Percentiles rank a stretch among this genome's conserved stretches.
phyloP scores from a whole-genome alignment of 2,797 vertebrate species.

The Salarias fasciatus region DNA sequence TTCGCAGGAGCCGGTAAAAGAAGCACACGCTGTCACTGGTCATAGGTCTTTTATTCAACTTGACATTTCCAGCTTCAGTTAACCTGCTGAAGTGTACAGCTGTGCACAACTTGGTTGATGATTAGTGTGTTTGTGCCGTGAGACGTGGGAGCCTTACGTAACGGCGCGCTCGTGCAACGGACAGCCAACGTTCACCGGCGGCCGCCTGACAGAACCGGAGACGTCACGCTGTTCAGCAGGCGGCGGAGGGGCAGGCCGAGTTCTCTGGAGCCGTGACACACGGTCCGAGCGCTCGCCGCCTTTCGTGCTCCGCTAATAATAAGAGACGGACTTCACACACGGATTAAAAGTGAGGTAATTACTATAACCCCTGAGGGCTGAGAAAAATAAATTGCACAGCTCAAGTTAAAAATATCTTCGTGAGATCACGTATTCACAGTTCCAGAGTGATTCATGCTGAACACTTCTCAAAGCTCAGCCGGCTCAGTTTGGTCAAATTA shows the following conservation, averaged over 20 bases:
- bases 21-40: too few species aligned
- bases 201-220: conserved; percentile 32
- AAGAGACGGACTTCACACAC: neutral
- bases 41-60: conserved; percentile 12
- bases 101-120: conserved; percentile 46
- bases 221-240: conserved; percentile 15
- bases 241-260: conserved; percentile 14
- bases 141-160: conserved; percentile 32
- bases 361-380: neutral
- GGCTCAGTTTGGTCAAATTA: too few species aligned
- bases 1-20: too few species aligned
- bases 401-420: conserved; percentile 51
- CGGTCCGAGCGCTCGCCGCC: neutral
- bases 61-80: conserved; percentile 7
- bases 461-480: neutral
- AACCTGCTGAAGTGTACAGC: neutral
- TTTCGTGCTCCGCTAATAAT: conserved; percentile 12
- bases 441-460: conserved; percentile 2
- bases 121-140: conserved; percentile 42
- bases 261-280: neutral
- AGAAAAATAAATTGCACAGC: conserved; percentile 29
- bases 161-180: conserved; percentile 22
- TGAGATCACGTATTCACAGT: conserved; percentile 33
- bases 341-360: conserved; percentile 43
- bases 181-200: conserved; percentile 33